phyloP scores from a whole-genome alignment of 2,888 invertebrate genomes.

The Cataglyphis livida region DNA sequence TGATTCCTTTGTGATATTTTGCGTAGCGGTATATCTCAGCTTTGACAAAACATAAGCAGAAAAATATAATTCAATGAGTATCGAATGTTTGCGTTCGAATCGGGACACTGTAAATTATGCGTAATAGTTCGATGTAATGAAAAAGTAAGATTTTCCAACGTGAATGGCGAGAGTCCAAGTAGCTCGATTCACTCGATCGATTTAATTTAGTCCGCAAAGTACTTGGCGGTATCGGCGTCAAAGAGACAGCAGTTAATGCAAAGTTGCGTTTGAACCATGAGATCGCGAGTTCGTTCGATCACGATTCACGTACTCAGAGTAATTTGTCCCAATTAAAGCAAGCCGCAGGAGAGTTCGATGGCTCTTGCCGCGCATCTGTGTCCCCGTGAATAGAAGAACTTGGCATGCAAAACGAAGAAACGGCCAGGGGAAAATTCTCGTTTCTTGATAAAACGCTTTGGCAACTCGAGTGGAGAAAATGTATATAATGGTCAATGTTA shows the following conservation, averaged over 20 bases:
- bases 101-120: neutral
- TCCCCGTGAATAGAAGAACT: conserved; percentile 62
- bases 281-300: conserved; percentile 72
- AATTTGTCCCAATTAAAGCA: conserved; percentile 79
- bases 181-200: conserved; percentile 41
- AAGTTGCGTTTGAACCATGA: conserved; percentile 70
- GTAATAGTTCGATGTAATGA: neutral
- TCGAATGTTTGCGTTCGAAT: neutral
- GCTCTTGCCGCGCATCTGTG: conserved; percentile 42
- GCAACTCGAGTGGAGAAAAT: neutral
- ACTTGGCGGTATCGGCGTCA: conserved; percentile 34
- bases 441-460: conserved; percentile 3
- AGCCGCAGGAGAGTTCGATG: conserved; percentile 61
- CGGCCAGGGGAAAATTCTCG: conserved; percentile 61
- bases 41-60: neutral
- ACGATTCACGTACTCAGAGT: conserved; percentile 75
- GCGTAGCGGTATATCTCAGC: neutral
- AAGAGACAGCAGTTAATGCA: conserved; percentile 57
- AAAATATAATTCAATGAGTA: neutral
- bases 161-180: conserved; percentile 19
- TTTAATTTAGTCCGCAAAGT: conserved; percentile 47
- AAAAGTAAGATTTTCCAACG: conserved; percentile 9
- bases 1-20: neutral
- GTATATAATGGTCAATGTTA: neutral
- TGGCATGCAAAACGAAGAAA: conserved; percentile 69